Percentiles rank a stretch among this genome's conserved stretches.
These are phyloP conservation scores for Numida meleagris DNA, from an alignment of 2,113 vertebrate species.

Conservation along the genomic window DNA sequence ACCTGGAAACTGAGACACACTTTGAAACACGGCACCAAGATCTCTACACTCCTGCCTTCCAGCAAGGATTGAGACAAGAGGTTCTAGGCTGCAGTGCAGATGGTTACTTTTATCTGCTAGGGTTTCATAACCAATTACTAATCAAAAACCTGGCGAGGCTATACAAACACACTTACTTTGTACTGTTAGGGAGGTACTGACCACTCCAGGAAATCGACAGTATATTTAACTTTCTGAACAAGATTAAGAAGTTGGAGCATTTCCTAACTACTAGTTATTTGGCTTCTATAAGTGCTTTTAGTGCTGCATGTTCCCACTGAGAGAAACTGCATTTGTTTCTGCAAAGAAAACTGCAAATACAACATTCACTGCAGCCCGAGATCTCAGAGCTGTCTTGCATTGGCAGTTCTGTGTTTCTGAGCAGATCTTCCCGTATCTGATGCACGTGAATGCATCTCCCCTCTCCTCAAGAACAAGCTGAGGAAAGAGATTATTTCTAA, in stretches of 20 bases:
- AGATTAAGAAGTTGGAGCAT: neutral
- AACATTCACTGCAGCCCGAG: neutral
- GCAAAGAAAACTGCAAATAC: neutral
- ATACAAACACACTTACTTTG: neutral
- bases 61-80: neutral
- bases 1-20: neutral
- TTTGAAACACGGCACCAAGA: neutral
- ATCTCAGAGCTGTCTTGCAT: neutral
- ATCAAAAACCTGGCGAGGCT: neutral
- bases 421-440: neutral
- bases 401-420: neutral
- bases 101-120: neutral
- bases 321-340: neutral
- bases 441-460: neutral
- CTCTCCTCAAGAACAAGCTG: neutral
- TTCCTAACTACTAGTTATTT: slow-evolving; percentile 17
- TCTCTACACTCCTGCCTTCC: neutral
- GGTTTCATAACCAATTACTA: neutral
- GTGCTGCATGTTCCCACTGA: neutral
- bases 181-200: neutral
- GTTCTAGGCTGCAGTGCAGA: neutral
- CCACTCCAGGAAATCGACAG: neutral
- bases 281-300: neutral
- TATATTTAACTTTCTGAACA: slow-evolving; percentile 14
- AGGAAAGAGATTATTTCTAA: neutral